Evolutionary conservation across 2,888 invertebrate species (phyloP), one percentile per base, ranked within the genome.

Genomic region (Galerucella pusilla): DNA sequence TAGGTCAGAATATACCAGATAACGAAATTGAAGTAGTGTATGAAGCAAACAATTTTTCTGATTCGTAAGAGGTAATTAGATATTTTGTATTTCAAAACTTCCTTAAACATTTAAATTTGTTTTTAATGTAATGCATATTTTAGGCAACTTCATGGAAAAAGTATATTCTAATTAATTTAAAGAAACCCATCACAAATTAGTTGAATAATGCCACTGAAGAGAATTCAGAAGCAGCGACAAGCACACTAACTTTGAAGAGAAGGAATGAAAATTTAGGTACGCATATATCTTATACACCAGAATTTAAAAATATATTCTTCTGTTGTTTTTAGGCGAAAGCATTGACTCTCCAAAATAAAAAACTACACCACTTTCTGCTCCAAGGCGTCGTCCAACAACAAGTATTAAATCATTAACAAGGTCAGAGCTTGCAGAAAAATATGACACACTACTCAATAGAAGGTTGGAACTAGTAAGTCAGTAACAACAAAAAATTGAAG

Each of bases 91-190:
- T 54, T 14, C 1, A 54, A 54, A 54, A 49, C 14, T 12, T 49
- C 11, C 16, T 54, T 54, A 16, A 54, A 14, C 7, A 54, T 54
- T 54, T 16, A 54, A 54, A n/a, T 54, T 14, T 54, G 14, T 54
- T 54, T 16, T 54, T 54, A n/a, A 54, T 54, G 54, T 54, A 54
- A 54, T 54, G 54, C 54, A 54, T 54, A 54, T n/a, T 54, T 54
- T n/a, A 54, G 49, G 54, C 54, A 54, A 54, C 16, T 54, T 54
- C 54, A 54, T 54, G 54, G 54, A 54, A 49, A 49, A 49, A 49
- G 11, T 49, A 49, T 49, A 49, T 49, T 49, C 49, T 14, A 11
- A 49, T 49, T 4, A 49, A 49, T 49, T 49, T 49, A 49, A 49
- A 49, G 14, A 14, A 12, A 49, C 49, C 49, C 49, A 12, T 49